Percentiles rank a stretch among this genome's conserved stretches.
phyloP scores from a whole-genome alignment of 2,797 vertebrate species.

The Trachurus trachurus region DNA sequence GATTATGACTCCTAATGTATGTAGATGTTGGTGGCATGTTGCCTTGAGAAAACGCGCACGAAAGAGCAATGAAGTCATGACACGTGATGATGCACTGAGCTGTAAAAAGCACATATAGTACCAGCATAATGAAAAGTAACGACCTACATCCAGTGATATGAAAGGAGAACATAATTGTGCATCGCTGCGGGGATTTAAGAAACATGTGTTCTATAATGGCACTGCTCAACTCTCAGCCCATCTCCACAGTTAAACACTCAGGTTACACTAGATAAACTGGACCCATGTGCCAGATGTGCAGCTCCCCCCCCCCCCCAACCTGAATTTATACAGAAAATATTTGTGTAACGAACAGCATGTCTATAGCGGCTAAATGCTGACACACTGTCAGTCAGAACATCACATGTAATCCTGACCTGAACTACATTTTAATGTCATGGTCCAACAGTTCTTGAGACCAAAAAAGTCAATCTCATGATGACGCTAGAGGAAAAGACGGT shows the following conservation, averaged over 20 bases:
- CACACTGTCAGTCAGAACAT: background rate
- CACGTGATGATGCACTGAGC: constrained; percentile 37
- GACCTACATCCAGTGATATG: constrained; percentile 49
- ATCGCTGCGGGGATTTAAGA: constrained; percentile 40
- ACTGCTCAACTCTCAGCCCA: constrained; percentile 9
- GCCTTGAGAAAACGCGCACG: constrained; percentile 47
- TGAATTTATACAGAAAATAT: background rate
- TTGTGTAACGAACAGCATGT: background rate
- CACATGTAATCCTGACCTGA: background rate
- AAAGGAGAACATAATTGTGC: constrained; percentile 55
- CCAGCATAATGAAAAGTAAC: constrained; percentile 43
- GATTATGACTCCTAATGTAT: constrained; percentile 15
- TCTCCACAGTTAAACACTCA: constrained; percentile 28
- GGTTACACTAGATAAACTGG: constrained; percentile 5
- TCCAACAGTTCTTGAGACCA: no score
- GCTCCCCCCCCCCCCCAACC: no score
- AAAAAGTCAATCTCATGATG: no score
- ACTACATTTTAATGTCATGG: no score
- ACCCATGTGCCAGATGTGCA: constrained; percentile 13
- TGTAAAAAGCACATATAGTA: constrained; percentile 45
- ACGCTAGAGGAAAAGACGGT: no score
- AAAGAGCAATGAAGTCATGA: constrained; percentile 44
- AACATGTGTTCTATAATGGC: constrained; percentile 41
- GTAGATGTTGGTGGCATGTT: constrained; percentile 19
- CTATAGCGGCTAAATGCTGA: background rate